phyloP scores from a whole-genome alignment of 2,888 invertebrate species.

The Drosophila mettleri region DNA sequence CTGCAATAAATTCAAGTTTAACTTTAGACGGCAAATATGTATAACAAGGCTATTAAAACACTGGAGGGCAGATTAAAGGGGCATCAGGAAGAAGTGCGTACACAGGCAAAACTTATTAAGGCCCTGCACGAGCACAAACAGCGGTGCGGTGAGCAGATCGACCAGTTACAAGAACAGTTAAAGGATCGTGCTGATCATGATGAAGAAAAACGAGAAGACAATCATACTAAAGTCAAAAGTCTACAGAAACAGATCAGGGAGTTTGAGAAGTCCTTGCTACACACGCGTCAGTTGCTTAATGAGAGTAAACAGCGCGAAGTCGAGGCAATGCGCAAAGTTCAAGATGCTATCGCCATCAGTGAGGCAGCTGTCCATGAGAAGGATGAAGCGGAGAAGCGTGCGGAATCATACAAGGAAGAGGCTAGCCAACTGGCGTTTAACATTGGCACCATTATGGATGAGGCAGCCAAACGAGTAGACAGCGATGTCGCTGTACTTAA shows the following conservation, averaged over 20 bases:
- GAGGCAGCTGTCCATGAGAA: constrained; percentile 87
- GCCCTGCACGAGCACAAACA: constrained; percentile 69
- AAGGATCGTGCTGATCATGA: constrained; percentile 11
- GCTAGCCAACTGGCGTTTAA: constrained; percentile 86
- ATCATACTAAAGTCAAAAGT: constrained; percentile 32
- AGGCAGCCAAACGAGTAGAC: constrained; percentile 87
- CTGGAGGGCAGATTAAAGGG: constrained; percentile 78
- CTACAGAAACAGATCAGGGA: constrained; percentile 79
- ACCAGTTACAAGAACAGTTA: constrained; percentile 62
- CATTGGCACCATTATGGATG: constrained; percentile 86
- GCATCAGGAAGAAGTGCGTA: constrained; percentile 45
- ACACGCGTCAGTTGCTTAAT: constrained; percentile 83
- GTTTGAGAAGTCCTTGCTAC: constrained; percentile 84
- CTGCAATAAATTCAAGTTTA: background rate
- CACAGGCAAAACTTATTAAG: constrained; percentile 48
- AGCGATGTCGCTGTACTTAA: constrained; percentile 87
- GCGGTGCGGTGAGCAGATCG: constrained; percentile 45
- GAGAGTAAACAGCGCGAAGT: constrained; percentile 85
- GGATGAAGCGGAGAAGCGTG: constrained; percentile 86
- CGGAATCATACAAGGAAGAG: constrained; percentile 86
- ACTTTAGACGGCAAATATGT: constrained; percentile 85
- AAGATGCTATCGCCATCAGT: constrained; percentile 87
- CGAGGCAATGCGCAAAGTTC: constrained; percentile 86
- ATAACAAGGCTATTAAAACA: constrained; percentile 86
- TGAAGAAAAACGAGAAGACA: constrained; percentile 5